Percentiles rank a stretch among this genome's conserved stretches.
phyloP scores from a whole-genome alignment of 2,888 invertebrate genomes.

The Monochamus alternatus region DNA sequence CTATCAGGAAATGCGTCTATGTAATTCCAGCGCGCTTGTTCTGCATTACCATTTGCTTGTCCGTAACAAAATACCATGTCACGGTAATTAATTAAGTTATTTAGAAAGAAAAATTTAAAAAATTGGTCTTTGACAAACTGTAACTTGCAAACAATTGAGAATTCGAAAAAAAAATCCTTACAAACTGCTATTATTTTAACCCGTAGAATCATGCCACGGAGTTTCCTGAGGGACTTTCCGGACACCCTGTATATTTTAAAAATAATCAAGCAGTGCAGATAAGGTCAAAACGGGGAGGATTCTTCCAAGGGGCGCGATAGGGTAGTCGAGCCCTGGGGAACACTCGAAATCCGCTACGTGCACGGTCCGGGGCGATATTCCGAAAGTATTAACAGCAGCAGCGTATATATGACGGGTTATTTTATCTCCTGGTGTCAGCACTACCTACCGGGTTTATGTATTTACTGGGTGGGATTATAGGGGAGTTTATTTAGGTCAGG shows the following conservation, averaged over 20 bases:
- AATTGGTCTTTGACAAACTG: too few relatives aligned
- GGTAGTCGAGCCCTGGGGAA: slow-evolving; percentile 30
- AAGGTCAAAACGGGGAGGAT: slow-evolving; percentile 22
- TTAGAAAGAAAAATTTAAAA: too few relatives aligned
- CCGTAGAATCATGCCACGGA: too few relatives aligned
- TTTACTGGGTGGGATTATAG: not conserved
- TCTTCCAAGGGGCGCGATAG: slow-evolving; percentile 28
- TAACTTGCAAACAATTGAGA: too few relatives aligned
- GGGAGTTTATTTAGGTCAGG: not conserved
- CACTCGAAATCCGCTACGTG: slow-evolving; percentile 34
- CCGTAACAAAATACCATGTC: too few relatives aligned
- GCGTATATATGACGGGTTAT: slow-evolving; percentile 33
- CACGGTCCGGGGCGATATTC: slow-evolving; percentile 7
- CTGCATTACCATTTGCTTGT: too few relatives aligned
- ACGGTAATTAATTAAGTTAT: too few relatives aligned
- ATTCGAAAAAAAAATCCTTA: too few relatives aligned
- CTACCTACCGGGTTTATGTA: slow-evolving; percentile 4
- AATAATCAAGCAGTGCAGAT: slow-evolving; percentile 37
- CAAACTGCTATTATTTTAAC: too few relatives aligned
- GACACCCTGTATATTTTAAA: slow-evolving; percentile 35
- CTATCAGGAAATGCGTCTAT: too few relatives aligned
- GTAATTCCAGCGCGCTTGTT: too few relatives aligned
- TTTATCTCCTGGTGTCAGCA: slow-evolving; percentile 34
- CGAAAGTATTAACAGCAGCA: slow-evolving; percentile 32
- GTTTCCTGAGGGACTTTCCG: too few relatives aligned